A percentile compares a stretch with the other conserved stretches of the same genome.
These are phyloP conservation scores for Noctua janthina DNA, from an alignment of 2,888 invertebrate genomes.

Conservation along the genomic window DNA sequence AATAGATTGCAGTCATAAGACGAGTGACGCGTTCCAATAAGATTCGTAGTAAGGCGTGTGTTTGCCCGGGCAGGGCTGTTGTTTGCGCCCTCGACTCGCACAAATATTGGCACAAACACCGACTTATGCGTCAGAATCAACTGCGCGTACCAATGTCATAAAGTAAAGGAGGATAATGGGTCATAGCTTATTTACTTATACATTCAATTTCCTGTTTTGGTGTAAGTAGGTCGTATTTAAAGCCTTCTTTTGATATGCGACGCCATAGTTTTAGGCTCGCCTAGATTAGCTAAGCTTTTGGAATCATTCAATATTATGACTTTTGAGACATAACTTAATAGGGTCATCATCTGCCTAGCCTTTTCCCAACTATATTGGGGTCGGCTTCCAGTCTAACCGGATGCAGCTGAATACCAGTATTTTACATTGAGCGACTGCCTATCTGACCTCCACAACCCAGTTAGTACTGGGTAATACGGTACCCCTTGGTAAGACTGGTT, in stretches of 20 bases:
- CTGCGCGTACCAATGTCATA: slow-evolving; percentile 67
- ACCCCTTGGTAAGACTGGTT: too few relatives aligned
- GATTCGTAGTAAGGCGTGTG: slow-evolving; percentile 68
- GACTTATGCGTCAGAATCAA: slow-evolving; percentile 77
- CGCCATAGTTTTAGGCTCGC: neutral
- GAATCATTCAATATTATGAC: neutral
- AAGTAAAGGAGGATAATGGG: slow-evolving; percentile 26
- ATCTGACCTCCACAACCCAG: too few relatives aligned
- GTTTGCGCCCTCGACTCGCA: slow-evolving; percentile 72
- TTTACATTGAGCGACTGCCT: too few relatives aligned
- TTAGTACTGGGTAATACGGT: too few relatives aligned
- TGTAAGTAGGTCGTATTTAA: neutral
- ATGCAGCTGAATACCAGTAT: too few relatives aligned
- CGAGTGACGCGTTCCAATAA: slow-evolving; percentile 67
- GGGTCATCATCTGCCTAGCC: neutral
- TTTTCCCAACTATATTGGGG: too few relatives aligned
- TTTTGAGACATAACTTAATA: neutral
- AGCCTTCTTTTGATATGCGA: neutral
- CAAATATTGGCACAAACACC: slow-evolving; percentile 84
- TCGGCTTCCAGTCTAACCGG: too few relatives aligned
- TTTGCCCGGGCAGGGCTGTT: slow-evolving; percentile 72
- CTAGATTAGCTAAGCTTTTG: neutral
- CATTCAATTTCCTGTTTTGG: slow-evolving; percentile 34
- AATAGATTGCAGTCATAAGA: slow-evolving; percentile 78
- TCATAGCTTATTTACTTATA: slow-evolving; percentile 21